Base-by-base conservation (phyloP, 1,140 invertebrate genomes). In the Dermatophagoides farinae region DNA sequence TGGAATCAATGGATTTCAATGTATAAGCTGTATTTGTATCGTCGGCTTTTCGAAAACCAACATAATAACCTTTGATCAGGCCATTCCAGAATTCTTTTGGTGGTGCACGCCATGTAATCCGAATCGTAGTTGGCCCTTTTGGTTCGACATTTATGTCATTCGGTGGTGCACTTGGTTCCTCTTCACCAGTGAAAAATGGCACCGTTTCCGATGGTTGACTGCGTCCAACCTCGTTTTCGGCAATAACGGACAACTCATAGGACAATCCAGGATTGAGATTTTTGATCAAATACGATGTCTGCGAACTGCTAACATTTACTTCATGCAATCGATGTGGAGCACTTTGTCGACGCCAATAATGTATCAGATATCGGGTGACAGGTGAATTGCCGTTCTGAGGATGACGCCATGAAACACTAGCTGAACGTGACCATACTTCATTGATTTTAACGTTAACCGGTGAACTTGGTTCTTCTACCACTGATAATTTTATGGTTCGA, bases 361-460 rank as follows among this genome's bases (percentile, higher is more conserved):
- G 87, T 69, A 91, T 88, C 9, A 69, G 65, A 71, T 92, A 96
- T 68, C 82, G 79, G 64, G 83, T 87, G 63, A 96, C 86, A 0
- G 84, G 84, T 18, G 86, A 88, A 71, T 96, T 95, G 63, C 91
- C 91, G 71, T 92, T 85, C 71, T 91, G 95, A 16, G 89, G 88
- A 53, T 86, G 82, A 37, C 83, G 83, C 91, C 92, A 97, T 14
- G 84, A 84, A 4, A 97, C 74, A 68, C 88, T 85, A 50, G 92
- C 85, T 6, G 83, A 84, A 62, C 88, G 79, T 65, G 89, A 91
- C 62, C 85, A 88, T 73, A 89, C 88, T 71, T 93, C 87, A 31
- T 90, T 74, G 31, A 96, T 85, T 73, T 89, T 91, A 18, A 93
- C 71, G 64, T 85, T 85, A 68, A 84, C 84, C 0, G 91, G 90